Evolutionary conservation across 2,888 invertebrate genomes (phyloP).

Genomic region (Laspeyria flexula): DNA sequence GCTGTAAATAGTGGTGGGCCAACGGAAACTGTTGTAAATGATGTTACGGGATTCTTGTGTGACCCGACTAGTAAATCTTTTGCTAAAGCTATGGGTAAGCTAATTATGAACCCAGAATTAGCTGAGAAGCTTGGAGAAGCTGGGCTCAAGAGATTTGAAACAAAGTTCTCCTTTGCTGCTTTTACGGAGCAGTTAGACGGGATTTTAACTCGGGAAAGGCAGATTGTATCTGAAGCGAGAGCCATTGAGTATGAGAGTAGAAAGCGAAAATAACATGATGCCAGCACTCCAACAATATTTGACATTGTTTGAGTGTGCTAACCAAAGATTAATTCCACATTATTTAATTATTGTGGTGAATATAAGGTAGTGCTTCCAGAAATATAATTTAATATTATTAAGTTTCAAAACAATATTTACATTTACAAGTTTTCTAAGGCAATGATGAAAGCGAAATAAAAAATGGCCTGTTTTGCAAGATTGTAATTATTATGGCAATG

Average conservation of each 20-base stretch:
- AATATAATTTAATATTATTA: too few species aligned
- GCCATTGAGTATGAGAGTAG: constrained; percentile 73
- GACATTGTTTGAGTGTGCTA: constrained; percentile 80
- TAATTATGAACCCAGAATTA: constrained; percentile 87
- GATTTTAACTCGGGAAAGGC: constrained; percentile 76
- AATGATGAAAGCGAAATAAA: too few species aligned
- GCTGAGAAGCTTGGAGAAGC: constrained; percentile 90
- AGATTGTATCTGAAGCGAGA: constrained; percentile 73
- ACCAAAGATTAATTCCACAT: constrained; percentile 40
- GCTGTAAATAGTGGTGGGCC: constrained; percentile 99
- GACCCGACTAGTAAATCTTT: constrained; percentile 89
- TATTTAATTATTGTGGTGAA: constrained; percentile 1
- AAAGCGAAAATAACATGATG: constrained; percentile 76
- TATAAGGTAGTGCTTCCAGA: not conserved
- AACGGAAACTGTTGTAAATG: constrained; percentile 94
- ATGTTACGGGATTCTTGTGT: constrained; percentile 93
- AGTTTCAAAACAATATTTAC: too few species aligned
- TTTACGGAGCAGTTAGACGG: constrained; percentile 90
- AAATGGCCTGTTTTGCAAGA: too few species aligned
- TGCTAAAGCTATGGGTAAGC: constrained; percentile 90
- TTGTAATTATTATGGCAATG: too few species aligned
- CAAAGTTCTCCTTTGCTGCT: constrained; percentile 93
- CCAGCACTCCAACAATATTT: constrained; percentile 75
- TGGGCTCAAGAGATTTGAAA: constrained; percentile 91
- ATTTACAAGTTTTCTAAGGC: too few species aligned